Evolutionary conservation across 2,888 invertebrate genomes (phyloP).

Genomic region (Cheilosia impressa): DNA sequence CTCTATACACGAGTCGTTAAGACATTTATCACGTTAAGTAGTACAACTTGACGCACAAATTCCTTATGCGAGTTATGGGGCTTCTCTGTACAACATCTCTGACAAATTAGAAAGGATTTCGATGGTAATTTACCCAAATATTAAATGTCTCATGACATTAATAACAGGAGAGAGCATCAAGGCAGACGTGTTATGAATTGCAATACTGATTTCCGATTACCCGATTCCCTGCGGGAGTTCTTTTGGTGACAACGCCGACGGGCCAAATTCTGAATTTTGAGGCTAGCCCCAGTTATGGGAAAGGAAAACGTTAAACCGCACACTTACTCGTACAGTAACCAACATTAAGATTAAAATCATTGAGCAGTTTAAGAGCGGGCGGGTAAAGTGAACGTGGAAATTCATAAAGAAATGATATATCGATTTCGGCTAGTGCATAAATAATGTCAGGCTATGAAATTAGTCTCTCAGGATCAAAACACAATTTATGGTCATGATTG

Average conservation of each 20-base stretch:
- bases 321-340: slow-evolving; percentile 23
- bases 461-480: slow-evolving; percentile 30
- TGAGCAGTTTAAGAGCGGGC: slow-evolving; percentile 42
- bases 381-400: slow-evolving; percentile 16
- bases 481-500: slow-evolving; percentile 42
- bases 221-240: slow-evolving; percentile 38
- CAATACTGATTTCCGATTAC: slow-evolving; percentile 68
- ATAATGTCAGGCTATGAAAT: slow-evolving; percentile 32
- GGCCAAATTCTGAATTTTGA: slow-evolving; percentile 8
- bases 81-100: slow-evolving; percentile 48
- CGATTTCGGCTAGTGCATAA: slow-evolving; percentile 34
- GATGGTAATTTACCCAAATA: slow-evolving; percentile 69
- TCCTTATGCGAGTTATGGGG: slow-evolving; percentile 21
- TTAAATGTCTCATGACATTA: slow-evolving; percentile 66
- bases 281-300: neutral
- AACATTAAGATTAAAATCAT: slow-evolving; percentile 56
- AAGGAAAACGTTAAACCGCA: slow-evolving; percentile 29
- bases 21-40: slow-evolving; percentile 64
- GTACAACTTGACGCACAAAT: slow-evolving; percentile 57
- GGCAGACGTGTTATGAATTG: slow-evolving; percentile 67
- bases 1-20: slow-evolving; percentile 52
- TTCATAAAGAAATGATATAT: slow-evolving; percentile 53
- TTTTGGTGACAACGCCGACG: slow-evolving; percentile 23
- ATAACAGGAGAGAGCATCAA: slow-evolving; percentile 54
- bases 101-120: slow-evolving; percentile 69